phyloP scores from a whole-genome alignment of 2,888 invertebrate species.

The Ptychoptera albimana region DNA sequence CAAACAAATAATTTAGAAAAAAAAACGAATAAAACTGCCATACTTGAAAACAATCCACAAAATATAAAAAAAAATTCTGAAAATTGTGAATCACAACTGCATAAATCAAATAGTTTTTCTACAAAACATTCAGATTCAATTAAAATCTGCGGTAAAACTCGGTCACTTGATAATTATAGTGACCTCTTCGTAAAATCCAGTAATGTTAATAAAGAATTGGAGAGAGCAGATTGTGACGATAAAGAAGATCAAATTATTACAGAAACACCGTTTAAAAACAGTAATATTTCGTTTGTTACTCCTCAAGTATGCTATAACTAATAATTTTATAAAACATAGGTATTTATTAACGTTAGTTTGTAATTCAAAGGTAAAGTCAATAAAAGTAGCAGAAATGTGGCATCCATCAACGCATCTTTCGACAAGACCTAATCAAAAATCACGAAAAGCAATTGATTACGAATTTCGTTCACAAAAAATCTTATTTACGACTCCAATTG shows the following conservation, averaged over 20 bases:
- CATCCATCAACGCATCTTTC: conserved; percentile 3
- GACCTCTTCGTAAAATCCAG: too few species aligned
- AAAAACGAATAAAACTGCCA: not conserved
- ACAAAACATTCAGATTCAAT: too few species aligned
- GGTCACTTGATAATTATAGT: too few species aligned
- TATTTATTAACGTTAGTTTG: not conserved
- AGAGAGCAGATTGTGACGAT: too few species aligned
- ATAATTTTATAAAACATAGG: not conserved
- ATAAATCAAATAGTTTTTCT: too few species aligned
- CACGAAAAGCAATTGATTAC: conserved; percentile 17
- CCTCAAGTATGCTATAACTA: conserved; percentile 17
- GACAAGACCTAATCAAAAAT: conserved; percentile 10
- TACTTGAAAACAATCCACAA: too few species aligned
- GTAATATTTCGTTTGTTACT: conserved; percentile 21
- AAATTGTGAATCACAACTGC: too few species aligned
- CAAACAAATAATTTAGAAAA: not conserved
- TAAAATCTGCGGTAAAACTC: too few species aligned
- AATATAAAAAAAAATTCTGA: too few species aligned
- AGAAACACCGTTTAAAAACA: conserved; percentile 17
- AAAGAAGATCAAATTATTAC: conserved; percentile 7
- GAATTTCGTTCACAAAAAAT: conserved; percentile 28
- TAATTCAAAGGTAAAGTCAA: not conserved
- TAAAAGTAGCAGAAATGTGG: not conserved
- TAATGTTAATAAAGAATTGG: too few species aligned
- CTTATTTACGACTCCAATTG: conserved; percentile 28